Evolutionary conservation across 2,113 vertebrate species (phyloP), one percentile per base, ranked within the genome.

Genomic region (Beaufortia kweichowensis): DNA sequence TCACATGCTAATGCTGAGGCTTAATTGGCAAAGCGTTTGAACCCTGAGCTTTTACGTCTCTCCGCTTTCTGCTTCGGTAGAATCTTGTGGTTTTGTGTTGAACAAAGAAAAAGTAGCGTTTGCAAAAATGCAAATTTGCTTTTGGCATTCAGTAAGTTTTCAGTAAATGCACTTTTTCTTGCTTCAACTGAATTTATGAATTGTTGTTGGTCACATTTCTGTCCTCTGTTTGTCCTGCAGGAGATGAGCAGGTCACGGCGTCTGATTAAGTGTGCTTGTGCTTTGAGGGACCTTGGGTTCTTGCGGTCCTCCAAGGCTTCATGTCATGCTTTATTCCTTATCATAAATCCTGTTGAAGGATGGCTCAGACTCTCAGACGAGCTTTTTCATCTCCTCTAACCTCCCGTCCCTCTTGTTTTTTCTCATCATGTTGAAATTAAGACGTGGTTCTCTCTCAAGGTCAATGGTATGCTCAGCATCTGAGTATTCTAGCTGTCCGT

Each of bases 281-380:
- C 50, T 78, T 39, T n/a, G n/a, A 29, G 73, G 31, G 71, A 82
- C 77, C 67, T 75, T 81, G 66, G 82, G 73, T 35, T 71, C 23
- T 69, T 83, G 63, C 50, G 70, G 78, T 76, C 84, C 82, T 84
- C 82, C 82, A 86, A 82, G 80, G 83, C 74, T 80, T 83, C 21
- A 72, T 72, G 69, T 85, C 84, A 68, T 82, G 84, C 76, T 89
- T 90, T 79, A 85, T 83, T 84, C 75, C 48, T 57, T 48, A n/a
- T 85, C 82, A 85, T 87, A 88, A 84, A 77, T 88, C 84, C 69
- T 60, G 53, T 46, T 86, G 76, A 75, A 75, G 75, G 64, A 79
- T 82, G 79, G 77, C 80, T 83, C 83, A 81, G 73, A 79, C 79
- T 79, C 86, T 79, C 71, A 80, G 78, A 78, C 48, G 64, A 75